phyloP scores from a whole-genome alignment of 2,113 vertebrate genomes.

The Sceloporus tristichus region DNA sequence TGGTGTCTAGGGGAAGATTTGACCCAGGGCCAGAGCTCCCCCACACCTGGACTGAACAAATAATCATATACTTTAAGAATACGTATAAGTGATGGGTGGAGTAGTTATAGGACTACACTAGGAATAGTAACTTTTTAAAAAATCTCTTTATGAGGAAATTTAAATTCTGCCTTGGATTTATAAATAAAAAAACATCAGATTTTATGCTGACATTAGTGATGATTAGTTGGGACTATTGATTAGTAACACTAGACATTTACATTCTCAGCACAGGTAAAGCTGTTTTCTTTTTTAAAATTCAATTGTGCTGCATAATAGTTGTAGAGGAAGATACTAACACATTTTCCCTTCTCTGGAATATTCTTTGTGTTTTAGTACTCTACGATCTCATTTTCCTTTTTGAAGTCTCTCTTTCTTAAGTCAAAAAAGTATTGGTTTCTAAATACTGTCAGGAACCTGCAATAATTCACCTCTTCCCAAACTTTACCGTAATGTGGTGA shows the following conservation, averaged over 20 bases:
- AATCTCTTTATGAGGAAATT: neutral
- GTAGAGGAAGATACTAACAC: too few species aligned
- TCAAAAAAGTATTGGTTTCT: neutral
- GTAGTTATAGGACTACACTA: neutral
- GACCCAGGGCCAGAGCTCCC: too few species aligned
- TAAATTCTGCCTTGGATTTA: neutral
- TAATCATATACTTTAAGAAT: neutral
- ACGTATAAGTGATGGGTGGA: neutral
- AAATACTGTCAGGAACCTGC: neutral
- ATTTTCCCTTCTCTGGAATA: neutral
- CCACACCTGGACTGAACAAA: too few species aligned
- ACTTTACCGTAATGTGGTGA: slow-evolving; percentile 47
- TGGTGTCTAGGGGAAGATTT: neutral
- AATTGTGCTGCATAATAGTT: neutral
- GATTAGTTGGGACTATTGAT: neutral
- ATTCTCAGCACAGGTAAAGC: neutral
- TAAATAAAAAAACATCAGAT: neutral
- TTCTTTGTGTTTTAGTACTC: neutral
- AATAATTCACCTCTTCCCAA: too few species aligned
- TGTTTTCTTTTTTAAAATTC: neutral
- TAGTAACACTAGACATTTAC: neutral
- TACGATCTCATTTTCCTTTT: neutral
- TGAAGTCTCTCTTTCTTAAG: neutral
- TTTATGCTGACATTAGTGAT: neutral
- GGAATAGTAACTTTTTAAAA: neutral